A percentile compares a stretch with the other conserved stretches of the same genome.
Conservation (phyloP, 2,888 invertebrate species). For the Mallateleia sp. region DNA sequence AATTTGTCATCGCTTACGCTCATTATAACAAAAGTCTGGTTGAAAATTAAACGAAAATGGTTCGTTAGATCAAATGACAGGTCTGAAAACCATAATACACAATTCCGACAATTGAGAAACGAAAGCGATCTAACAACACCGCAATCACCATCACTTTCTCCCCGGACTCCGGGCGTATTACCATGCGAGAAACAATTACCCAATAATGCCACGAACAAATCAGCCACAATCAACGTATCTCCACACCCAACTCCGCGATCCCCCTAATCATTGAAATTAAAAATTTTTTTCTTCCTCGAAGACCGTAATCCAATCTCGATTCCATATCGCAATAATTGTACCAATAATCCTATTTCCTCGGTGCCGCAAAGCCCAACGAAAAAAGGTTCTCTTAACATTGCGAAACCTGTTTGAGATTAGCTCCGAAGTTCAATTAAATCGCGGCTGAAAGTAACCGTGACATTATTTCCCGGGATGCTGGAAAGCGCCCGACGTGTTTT, state of each 20-base stretch:
- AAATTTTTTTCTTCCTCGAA: slow-evolving; percentile 47
- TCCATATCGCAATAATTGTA: slow-evolving; percentile 61
- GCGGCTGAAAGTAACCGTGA: slow-evolving; percentile 23
- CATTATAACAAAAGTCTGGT: neutral
- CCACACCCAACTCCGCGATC: slow-evolving; percentile 29
- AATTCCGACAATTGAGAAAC: slow-evolving; percentile 43
- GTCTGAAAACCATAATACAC: neutral
- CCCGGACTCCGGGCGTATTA: slow-evolving; percentile 9
- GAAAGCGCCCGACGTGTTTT: too few species aligned
- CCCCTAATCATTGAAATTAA: slow-evolving; percentile 64
- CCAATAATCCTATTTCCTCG: slow-evolving; percentile 29
- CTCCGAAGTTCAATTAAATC: slow-evolving; percentile 58
- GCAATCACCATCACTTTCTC: slow-evolving; percentile 61
- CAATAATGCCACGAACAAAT: slow-evolving; percentile 54
- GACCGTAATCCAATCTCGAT: slow-evolving; percentile 57
- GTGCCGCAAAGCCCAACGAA: slow-evolving; percentile 5
- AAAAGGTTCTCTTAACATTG: slow-evolving; percentile 18
- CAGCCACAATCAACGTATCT: slow-evolving; percentile 4
- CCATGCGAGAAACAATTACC: slow-evolving; percentile 55
- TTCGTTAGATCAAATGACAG: slow-evolving; percentile 7
- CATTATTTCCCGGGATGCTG: slow-evolving; percentile 30
- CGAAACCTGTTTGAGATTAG: slow-evolving; percentile 59
- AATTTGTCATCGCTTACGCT: slow-evolving; percentile 44
- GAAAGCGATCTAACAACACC: slow-evolving; percentile 31
- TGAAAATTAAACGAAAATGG: neutral